Evolutionary conservation across 2,797 vertebrate genomes (phyloP).

Genomic region (Rousettus madagascariensis): DNA sequence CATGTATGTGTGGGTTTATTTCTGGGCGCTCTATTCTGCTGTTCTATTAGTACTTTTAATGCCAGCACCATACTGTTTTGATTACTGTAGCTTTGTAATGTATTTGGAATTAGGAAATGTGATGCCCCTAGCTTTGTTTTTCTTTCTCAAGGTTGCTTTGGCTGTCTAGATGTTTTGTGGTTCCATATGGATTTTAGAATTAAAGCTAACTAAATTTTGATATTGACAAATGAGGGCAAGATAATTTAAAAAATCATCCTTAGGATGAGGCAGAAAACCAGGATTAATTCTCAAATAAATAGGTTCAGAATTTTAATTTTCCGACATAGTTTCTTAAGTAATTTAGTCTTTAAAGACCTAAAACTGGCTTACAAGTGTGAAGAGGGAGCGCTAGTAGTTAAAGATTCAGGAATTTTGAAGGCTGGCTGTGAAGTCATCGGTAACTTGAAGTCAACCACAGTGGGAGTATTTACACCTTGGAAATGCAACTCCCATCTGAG

Average conservation of each 20-base stretch:
- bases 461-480: background rate
- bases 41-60: background rate
- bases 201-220: slow-evolving; percentile 24
- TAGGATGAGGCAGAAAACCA: background rate
- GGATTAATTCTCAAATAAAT: background rate
- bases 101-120: background rate
- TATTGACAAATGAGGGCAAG: background rate
- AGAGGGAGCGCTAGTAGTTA: background rate
- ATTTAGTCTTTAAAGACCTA: background rate
- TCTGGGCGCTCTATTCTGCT: background rate
- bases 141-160: background rate
- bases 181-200: background rate
- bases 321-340: background rate
- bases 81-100: background rate
- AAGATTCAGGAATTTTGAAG: background rate
- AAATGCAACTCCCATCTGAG: background rate
- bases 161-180: background rate
- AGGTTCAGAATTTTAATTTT: background rate
- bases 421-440: background rate
- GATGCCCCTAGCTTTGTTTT: background rate
- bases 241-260: background rate
- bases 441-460: background rate
- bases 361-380: background rate
- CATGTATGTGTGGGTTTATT: background rate
- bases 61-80: background rate